Percentiles rank a stretch among this genome's conserved stretches.
phyloP scores from a whole-genome alignment of 2,797 vertebrate species.

The Selene dorsalis region DNA sequence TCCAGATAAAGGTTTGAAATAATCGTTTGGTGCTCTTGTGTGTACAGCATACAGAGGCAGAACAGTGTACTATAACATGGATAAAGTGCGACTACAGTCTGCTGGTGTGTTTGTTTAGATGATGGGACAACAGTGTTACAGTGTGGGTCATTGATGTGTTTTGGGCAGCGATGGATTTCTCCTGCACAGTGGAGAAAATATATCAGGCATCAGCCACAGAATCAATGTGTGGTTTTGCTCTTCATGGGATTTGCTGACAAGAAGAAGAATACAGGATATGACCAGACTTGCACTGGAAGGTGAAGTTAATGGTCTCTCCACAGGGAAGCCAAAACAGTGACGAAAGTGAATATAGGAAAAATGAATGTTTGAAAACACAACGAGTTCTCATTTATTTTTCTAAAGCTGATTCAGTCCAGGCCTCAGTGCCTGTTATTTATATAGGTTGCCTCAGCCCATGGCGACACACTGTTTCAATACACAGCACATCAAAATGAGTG shows the following conservation, averaged over 20 bases:
- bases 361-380: background rate
- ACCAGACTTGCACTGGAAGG: background rate
- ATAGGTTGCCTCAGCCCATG: slow-evolving; percentile 29
- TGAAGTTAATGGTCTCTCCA: background rate
- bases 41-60: background rate
- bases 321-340: background rate
- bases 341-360: slow-evolving; percentile 1
- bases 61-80: background rate
- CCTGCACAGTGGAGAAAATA: background rate
- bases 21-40: background rate
- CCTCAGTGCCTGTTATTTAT: slow-evolving; percentile 18
- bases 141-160: background rate
- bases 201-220: background rate
- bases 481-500: slow-evolving; percentile 39
- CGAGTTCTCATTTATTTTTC: slow-evolving; percentile 11
- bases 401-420: background rate
- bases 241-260: background rate
- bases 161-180: background rate
- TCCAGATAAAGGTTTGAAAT: background rate
- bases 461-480: slow-evolving; percentile 16
- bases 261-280: background rate
- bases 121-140: background rate
- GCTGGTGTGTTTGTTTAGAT: background rate
- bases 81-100: background rate
- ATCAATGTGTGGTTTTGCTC: background rate